phyloP scores from a whole-genome alignment of 2,888 invertebrate species.

The Polydrusus pterygomalis region DNA sequence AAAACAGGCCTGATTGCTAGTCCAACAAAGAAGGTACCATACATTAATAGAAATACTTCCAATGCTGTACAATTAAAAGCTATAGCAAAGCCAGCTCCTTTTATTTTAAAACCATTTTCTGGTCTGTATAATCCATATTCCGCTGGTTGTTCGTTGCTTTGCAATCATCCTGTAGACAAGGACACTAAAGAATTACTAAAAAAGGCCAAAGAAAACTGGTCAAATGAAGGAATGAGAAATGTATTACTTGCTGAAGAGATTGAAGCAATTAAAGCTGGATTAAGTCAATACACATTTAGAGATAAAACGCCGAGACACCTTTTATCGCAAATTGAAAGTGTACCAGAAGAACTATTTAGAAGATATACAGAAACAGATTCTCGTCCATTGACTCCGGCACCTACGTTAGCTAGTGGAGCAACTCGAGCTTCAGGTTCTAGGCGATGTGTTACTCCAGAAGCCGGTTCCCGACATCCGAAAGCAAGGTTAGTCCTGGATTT shows the following conservation, averaged over 20 bases:
- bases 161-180: constrained; percentile 88
- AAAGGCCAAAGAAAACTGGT: constrained; percentile 83
- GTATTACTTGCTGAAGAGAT: constrained; percentile 68
- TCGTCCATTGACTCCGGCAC: constrained; percentile 86
- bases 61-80: constrained; percentile 74
- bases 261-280: constrained; percentile 66
- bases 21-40: constrained; percentile 69
- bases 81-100: constrained; percentile 82
- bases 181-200: constrained; percentile 83
- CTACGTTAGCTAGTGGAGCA: constrained; percentile 83
- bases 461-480: constrained; percentile 73
- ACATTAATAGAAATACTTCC: constrained; percentile 44
- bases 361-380: constrained; percentile 90
- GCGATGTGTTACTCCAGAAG: constrained; percentile 84
- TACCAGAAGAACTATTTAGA: constrained; percentile 85
- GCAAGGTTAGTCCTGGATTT: constrained; percentile 84
- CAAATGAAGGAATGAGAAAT: constrained; percentile 64
- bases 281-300: constrained; percentile 57
- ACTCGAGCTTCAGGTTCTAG: constrained; percentile 80
- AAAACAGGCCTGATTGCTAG: constrained; percentile 80
- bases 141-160: constrained; percentile 86
- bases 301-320: constrained; percentile 30
- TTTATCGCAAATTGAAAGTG: constrained; percentile 74
- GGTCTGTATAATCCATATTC: constrained; percentile 89
- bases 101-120: constrained; percentile 85